Evolutionary conservation across 2,888 invertebrate species (phyloP).

Genomic region (Elaeidobius kamerunicus): DNA sequence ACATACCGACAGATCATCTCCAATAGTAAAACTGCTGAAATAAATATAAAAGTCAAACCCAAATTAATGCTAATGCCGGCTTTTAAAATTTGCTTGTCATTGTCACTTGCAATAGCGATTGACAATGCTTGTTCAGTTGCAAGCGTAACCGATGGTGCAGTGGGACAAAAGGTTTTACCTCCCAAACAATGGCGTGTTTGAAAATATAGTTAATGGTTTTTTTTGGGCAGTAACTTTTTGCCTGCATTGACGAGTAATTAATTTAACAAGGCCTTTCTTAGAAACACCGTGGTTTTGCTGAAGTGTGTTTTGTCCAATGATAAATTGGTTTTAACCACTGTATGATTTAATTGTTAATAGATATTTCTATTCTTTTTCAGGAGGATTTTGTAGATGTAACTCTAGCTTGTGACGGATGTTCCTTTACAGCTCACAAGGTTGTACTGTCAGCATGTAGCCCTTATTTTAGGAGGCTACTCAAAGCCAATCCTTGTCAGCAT

Average conservation of each 20-base stretch:
- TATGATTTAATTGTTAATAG: not conserved
- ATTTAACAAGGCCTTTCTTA: not conserved
- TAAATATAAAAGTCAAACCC: slow-evolving; percentile 4
- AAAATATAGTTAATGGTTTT: slow-evolving; percentile 8
- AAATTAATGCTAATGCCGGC: not conserved
- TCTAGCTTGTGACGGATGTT: slow-evolving; percentile 85
- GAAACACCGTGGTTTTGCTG: not conserved
- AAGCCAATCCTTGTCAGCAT: slow-evolving; percentile 88
- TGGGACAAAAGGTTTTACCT: slow-evolving; percentile 1
- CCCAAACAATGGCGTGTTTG: slow-evolving; percentile 6
- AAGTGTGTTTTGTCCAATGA: slow-evolving; percentile 60
- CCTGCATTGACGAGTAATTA: slow-evolving; percentile 2
- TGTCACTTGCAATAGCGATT: slow-evolving; percentile 5
- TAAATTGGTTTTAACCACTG: not conserved
- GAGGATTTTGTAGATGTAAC: slow-evolving; percentile 94
- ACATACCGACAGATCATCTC: no score
- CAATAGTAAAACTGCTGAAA: no score
- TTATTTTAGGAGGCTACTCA: slow-evolving; percentile 82
- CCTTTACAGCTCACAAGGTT: slow-evolving; percentile 86
- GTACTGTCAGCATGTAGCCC: slow-evolving; percentile 92
- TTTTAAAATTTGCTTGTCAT: slow-evolving; percentile 8
- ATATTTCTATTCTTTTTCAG: slow-evolving; percentile 30
- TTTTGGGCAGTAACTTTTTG: not conserved
- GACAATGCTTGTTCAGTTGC: no score
- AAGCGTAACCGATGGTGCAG: no score